These are phyloP conservation scores for Phyllotreta cruciferae DNA, from an alignment of 2,888 invertebrate species.

Conservation along the genomic window DNA sequence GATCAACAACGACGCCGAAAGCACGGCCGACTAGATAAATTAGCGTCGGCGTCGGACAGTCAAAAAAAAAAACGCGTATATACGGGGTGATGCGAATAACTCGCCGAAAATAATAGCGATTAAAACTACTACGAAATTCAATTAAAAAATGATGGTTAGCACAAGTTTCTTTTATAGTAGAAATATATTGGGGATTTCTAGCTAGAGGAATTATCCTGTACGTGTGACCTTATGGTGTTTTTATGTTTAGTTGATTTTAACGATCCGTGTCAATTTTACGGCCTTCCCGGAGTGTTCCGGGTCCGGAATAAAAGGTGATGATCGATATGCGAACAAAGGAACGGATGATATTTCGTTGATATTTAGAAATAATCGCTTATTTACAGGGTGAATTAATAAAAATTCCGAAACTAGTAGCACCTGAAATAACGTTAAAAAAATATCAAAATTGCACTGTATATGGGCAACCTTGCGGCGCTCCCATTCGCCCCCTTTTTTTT, in stretches of 20 bases:
- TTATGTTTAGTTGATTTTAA: slow-evolving; percentile 51
- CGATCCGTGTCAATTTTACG: slow-evolving; percentile 53
- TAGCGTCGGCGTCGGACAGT: slow-evolving; percentile 12
- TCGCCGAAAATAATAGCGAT: too few species aligned
- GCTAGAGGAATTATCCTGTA: slow-evolving; percentile 1
- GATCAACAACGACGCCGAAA: slow-evolving; percentile 1
- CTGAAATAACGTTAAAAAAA: too few species aligned
- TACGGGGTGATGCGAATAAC: not conserved
- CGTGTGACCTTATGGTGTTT: slow-evolving; percentile 44
- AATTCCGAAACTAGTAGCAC: too few species aligned
- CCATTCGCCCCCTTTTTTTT: not conserved
- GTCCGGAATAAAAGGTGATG: slow-evolving; percentile 49
- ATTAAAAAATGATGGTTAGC: not conserved
- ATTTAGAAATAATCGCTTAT: not conserved
- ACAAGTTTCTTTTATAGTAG: too few species aligned
- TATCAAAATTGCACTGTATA: not conserved
- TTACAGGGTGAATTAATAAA: not conserved
- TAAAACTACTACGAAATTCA: too few species aligned
- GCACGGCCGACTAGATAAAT: slow-evolving; percentile 3
- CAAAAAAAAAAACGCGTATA: not conserved
- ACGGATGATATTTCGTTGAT: slow-evolving; percentile 8
- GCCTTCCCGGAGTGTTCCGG: slow-evolving; percentile 51
- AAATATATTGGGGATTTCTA: too few species aligned
- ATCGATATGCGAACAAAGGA: slow-evolving; percentile 43
- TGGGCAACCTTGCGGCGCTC: slow-evolving; percentile 20